Evolutionary conservation across 2,888 invertebrate genomes (phyloP).

Genomic region (Nymphalis c-album): DNA sequence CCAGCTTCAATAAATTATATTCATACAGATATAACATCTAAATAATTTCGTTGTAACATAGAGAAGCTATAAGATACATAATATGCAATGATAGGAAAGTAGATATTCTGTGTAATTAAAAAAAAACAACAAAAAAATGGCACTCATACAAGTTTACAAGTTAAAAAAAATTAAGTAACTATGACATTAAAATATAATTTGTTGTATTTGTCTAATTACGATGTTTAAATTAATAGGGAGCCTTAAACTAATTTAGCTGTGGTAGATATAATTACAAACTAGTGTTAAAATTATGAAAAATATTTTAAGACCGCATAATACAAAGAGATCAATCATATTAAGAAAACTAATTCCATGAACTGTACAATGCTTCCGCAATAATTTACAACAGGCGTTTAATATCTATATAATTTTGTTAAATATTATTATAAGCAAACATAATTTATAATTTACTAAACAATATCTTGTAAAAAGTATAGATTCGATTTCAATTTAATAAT

Average conservation of each 20-base stretch:
- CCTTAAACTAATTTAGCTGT: constrained; percentile 3
- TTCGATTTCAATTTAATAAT: background rate
- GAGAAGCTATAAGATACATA: no score
- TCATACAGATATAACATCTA: background rate
- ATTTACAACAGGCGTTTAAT: constrained; percentile 21
- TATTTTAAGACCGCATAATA: constrained; percentile 21
- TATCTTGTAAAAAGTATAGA: constrained; percentile 3
- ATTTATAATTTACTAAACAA: constrained; percentile 5
- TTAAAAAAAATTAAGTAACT: no score
- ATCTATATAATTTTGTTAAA: constrained; percentile 12
- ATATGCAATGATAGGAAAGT: no score
- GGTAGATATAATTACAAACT: constrained; percentile 10
- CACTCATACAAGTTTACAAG: no score
- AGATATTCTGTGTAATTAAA: no score
- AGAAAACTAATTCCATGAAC: constrained; percentile 22
- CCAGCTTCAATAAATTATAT: background rate
- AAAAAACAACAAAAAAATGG: no score
- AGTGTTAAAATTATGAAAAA: constrained; percentile 8
- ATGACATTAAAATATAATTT: no score
- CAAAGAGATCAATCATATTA: constrained; percentile 32
- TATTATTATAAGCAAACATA: background rate
- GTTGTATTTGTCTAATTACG: background rate
- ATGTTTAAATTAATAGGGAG: background rate
- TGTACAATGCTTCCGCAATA: constrained; percentile 25
- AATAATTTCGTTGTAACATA: no score